Evolutionary conservation across 2,888 invertebrate species (phyloP), one percentile per base, ranked within the genome.

Genomic region (Agrochola circellaris): DNA sequence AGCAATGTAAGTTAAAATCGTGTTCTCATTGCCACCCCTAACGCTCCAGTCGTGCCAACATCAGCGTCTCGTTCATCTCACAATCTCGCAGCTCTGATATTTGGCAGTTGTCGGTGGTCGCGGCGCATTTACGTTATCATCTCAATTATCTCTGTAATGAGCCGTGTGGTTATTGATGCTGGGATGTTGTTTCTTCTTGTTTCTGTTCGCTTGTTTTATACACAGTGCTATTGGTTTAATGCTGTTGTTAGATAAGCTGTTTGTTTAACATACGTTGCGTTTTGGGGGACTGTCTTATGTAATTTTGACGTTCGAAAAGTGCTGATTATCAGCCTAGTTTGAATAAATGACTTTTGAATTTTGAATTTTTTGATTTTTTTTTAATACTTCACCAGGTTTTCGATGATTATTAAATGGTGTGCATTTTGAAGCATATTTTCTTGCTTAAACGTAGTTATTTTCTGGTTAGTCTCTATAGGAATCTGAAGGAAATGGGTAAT

Each of bases 111-210:
- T 79, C 70, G 72, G 62, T 75, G 70, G 68, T 74, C 72, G 58
- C 76, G 79, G 23, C 56, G 75, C 69, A 82, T 73, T 76, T 42
- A 48, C 56, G 69, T 69, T 85, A 88, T 88, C 87, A 62, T 30
- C 17, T 51, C 85, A 79, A 87, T 87, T 87, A 88, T 87, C 83
- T 87, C 26, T 5, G 58, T 83, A 88, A 88, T 87, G 84, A 84
- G 68, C 71, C 83, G 83, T 83, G 23, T 62, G 56, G 76, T 66
- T 84, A 83, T 79, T 80, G 76, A 88, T 77, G 77, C 64, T 54
- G n/a, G n/a, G 20, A 26, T 0, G 5, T 13, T 58, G 26, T 58
- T 58, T 17, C n/a, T n/a, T 56, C n/a, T 11, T 56, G n/a, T 20
- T 72, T 30, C 11, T 20, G n/a, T 61, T 68, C 13, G 20, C 38